Percentiles rank a stretch among this genome's conserved stretches.
These are phyloP conservation scores for Nanorana parkeri DNA, from an alignment of 2,113 vertebrate genomes.

Conservation along the genomic window DNA sequence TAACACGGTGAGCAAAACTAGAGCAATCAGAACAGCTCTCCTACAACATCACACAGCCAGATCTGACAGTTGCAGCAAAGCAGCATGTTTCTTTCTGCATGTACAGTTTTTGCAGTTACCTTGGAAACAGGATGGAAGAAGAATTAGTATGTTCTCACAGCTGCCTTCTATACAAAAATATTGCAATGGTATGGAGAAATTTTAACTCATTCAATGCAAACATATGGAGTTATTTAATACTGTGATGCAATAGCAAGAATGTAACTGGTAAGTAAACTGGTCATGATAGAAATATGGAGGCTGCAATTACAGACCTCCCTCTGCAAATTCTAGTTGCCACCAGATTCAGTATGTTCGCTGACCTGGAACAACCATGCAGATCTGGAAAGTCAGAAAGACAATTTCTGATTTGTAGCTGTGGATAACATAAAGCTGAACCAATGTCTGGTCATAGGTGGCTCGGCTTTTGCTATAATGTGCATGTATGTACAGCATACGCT, in stretches of 20 bases:
- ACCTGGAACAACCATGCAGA: too few species aligned
- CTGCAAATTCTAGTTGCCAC: too few species aligned
- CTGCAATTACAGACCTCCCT: too few species aligned
- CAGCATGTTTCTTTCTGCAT: not conserved
- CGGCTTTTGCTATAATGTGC: too few species aligned
- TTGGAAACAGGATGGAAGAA: constrained; percentile 35
- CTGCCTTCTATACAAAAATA: not conserved
- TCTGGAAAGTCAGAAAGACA: too few species aligned
- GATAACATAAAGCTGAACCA: too few species aligned
- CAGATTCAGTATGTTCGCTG: too few species aligned
- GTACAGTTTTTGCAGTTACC: constrained; percentile 27
- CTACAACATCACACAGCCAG: not conserved
- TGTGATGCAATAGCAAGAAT: not conserved
- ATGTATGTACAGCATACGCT: too few species aligned
- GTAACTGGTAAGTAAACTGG: too few species aligned
- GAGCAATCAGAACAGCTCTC: not conserved
- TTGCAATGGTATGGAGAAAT: not conserved
- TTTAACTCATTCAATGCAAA: constrained; percentile 19
- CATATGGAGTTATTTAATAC: not conserved
- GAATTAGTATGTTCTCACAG: not conserved
- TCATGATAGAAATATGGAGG: too few species aligned
- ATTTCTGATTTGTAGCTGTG: too few species aligned
- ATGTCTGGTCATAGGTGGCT: too few species aligned
- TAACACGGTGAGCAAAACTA: not conserved
- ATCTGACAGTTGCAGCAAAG: not conserved